Conservation (phyloP, 1,140 invertebrate genomes). For the Olivierus martensii region DNA sequence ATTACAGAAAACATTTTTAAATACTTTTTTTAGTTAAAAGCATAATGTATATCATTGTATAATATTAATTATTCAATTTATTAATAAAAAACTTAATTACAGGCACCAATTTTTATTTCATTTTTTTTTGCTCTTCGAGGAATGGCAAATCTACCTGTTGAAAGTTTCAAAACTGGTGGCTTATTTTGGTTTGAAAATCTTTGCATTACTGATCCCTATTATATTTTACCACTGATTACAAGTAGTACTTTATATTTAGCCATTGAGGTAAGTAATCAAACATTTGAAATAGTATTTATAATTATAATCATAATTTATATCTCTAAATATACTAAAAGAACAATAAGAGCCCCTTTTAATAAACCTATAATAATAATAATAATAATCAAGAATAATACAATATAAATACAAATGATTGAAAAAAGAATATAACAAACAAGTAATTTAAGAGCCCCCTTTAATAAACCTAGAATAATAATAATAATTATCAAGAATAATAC, state of each 20-base stretch:
- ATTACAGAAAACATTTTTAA: too few species aligned
- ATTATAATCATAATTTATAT: neutral
- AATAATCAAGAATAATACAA: too few species aligned
- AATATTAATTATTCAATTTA: too few species aligned
- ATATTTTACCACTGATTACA: constrained; percentile 70
- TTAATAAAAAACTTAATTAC: constrained; percentile 21
- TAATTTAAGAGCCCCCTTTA: too few species aligned
- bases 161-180: constrained; percentile 77
- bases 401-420: too few species aligned
- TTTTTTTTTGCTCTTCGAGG: constrained; percentile 66
- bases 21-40: too few species aligned
- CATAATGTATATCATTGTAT: too few species aligned
- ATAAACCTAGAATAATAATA: too few species aligned
- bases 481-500: too few species aligned
- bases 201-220: constrained; percentile 78
- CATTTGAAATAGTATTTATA: constrained; percentile 7
- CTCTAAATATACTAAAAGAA: neutral
- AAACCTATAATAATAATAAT: too few species aligned
- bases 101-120: constrained; percentile 78
- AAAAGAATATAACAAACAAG: too few species aligned
- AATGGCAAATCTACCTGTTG: constrained; percentile 77
- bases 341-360: too few species aligned
- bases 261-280: constrained; percentile 46
- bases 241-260: constrained; percentile 60
- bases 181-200: constrained; percentile 86